Conservation (phyloP, 1,140 invertebrate genomes). For the Drosophila hydei region DNA sequence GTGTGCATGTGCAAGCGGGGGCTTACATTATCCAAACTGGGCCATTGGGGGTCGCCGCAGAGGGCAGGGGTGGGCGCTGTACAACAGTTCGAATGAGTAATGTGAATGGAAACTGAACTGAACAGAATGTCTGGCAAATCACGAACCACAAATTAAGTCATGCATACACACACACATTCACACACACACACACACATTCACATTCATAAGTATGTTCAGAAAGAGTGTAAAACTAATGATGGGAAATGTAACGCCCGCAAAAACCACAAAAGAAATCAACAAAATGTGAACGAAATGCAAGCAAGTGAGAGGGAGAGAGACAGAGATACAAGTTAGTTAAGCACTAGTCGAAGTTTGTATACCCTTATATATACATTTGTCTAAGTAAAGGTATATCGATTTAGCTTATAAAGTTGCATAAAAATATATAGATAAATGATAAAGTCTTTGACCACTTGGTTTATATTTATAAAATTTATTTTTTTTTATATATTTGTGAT, state of each 20-base stretch:
- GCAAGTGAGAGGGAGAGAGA: neutral
- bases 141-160: neutral
- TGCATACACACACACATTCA: neutral
- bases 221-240: neutral
- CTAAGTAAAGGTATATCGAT: neutral
- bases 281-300: too few relatives aligned
- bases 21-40: too few relatives aligned
- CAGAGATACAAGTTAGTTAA: neutral
- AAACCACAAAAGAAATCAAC: neutral
- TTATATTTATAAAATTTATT: too few relatives aligned
- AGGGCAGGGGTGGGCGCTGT: neutral
- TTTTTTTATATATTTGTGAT: too few relatives aligned
- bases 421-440: too few relatives aligned
- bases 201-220: neutral
- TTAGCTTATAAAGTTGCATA: too few relatives aligned
- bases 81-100: neutral
- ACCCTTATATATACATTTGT: neutral
- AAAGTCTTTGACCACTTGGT: too few relatives aligned
- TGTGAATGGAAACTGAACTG: neutral
- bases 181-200: too few relatives aligned
- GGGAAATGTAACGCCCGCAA: neutral
- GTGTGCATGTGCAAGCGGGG: too few relatives aligned
- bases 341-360: neutral
- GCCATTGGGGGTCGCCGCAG: too few relatives aligned
- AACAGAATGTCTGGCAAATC: neutral